Conservation (phyloP, 2,113 vertebrate genomes). For the Sitta europaea region DNA sequence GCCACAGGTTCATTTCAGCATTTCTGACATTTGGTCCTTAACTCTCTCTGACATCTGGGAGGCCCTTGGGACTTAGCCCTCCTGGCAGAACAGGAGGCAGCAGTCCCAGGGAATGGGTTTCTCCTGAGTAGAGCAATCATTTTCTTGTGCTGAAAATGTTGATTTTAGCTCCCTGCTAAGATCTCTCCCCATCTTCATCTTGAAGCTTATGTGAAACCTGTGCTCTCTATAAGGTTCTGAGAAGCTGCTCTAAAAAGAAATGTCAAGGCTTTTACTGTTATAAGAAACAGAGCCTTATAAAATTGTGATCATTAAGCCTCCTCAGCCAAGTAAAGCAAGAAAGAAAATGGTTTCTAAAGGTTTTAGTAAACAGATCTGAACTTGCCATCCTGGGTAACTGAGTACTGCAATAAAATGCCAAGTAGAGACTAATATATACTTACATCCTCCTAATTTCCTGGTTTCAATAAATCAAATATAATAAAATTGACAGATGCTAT, state of each 20-base stretch:
- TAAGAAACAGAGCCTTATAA: not conserved
- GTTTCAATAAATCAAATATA: conserved; percentile 6
- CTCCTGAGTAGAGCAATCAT: not conserved
- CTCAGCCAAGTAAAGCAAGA: not conserved
- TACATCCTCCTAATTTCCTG: not conserved
- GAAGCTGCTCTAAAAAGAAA: conserved; percentile 3
- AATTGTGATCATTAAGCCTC: not conserved
- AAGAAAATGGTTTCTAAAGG: not conserved
- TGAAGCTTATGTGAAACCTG: not conserved
- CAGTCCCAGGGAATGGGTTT: not conserved
- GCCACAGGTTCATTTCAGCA: not conserved
- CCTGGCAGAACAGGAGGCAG: not conserved
- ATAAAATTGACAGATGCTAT: conserved; percentile 40
- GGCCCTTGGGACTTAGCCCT: not conserved
- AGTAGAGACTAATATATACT: not conserved
- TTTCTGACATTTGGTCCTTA: conserved; percentile 13
- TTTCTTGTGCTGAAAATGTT: not conserved
- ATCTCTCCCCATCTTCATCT: not conserved
- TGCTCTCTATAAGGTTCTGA: not conserved
- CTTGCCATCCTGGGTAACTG: not conserved
- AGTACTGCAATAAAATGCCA: not conserved
- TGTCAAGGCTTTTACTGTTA: not conserved
- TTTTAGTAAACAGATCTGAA: conserved; percentile 12
- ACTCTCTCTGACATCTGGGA: not conserved
- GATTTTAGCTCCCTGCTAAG: not conserved